These are phyloP conservation scores for Peucedramus taeniatus DNA, from an alignment of 2,113 vertebrate genomes.

Conservation along the genomic window DNA sequence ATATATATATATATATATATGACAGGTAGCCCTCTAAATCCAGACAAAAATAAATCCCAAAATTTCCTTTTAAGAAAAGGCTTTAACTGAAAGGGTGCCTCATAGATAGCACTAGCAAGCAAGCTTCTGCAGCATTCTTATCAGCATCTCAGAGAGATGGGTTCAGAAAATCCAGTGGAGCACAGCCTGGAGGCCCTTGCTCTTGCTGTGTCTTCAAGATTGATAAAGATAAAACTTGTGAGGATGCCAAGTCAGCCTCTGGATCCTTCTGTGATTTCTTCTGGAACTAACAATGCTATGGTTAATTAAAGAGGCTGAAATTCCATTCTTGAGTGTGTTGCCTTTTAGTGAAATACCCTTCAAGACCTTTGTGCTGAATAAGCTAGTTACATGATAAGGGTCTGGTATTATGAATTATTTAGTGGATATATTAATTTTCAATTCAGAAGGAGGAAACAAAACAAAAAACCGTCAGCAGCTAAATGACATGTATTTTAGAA, in stretches of 20 bases:
- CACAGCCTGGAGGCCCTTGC: neutral
- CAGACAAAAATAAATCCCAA: neutral
- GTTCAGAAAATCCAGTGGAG: neutral
- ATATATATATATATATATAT: neutral
- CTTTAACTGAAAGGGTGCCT: neutral
- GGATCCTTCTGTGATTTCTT: conserved; percentile 27
- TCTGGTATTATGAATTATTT: conserved; percentile 59
- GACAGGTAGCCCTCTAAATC: neutral
- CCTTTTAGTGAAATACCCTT: conserved; percentile 52
- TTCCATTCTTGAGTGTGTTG: conserved; percentile 18
- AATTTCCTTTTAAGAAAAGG: neutral
- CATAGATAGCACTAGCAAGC: neutral
- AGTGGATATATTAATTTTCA: conserved; percentile 18
- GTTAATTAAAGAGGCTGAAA: conserved; percentile 55
- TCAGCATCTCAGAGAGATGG: neutral
- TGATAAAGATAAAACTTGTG: neutral
- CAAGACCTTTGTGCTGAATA: conserved; percentile 63
- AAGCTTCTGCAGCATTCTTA: neutral
- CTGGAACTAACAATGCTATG: neutral
- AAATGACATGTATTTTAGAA: neutral
- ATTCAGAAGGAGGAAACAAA: neutral
- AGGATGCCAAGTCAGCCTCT: neutral
- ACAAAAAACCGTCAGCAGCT: neutral
- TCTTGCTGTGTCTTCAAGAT: neutral
- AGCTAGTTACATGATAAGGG: conserved; percentile 11